Conservation (phyloP, 2,797 vertebrate species). For the Pseudocheirus occidentalis region DNA sequence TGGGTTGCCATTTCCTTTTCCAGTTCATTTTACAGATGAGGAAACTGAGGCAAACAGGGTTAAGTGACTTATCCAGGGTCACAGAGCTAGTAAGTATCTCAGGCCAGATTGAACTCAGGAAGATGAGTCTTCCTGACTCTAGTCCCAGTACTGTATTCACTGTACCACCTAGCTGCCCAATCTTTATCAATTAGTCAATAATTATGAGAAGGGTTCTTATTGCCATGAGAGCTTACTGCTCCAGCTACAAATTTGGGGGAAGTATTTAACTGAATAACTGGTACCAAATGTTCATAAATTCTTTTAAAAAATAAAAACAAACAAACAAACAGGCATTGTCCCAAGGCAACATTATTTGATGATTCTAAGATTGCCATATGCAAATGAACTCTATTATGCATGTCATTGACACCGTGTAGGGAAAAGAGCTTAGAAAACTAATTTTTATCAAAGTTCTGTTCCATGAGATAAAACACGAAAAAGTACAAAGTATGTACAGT, state of each 20-base stretch:
- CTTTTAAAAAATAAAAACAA: conserved; percentile 76
- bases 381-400: conserved; percentile 80
- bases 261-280: conserved; percentile 75
- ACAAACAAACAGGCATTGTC: conserved; percentile 65
- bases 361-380: conserved; percentile 81
- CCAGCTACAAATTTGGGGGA: conserved; percentile 79
- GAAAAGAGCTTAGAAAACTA: conserved; percentile 86
- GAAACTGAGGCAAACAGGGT: background rate
- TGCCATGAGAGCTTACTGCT: conserved; percentile 79
- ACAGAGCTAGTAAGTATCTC: background rate
- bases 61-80: background rate
- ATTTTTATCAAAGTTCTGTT: conserved; percentile 86
- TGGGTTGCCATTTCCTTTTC: background rate
- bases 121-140: conserved; percentile 53
- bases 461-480: conserved; percentile 83
- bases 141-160: background rate
- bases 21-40: background rate
- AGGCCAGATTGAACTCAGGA: background rate
- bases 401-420: conserved; percentile 82
- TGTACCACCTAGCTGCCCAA: conserved; percentile 68
- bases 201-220: conserved; percentile 77
- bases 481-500: conserved; percentile 85
- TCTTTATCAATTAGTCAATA: conserved; percentile 16
- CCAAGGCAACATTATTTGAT: conserved; percentile 77
- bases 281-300: conserved; percentile 81